A percentile compares a stretch with the other conserved stretches of the same genome.
Conservation (phyloP, 2,888 invertebrate species). For the Metopia argyrocephala region DNA sequence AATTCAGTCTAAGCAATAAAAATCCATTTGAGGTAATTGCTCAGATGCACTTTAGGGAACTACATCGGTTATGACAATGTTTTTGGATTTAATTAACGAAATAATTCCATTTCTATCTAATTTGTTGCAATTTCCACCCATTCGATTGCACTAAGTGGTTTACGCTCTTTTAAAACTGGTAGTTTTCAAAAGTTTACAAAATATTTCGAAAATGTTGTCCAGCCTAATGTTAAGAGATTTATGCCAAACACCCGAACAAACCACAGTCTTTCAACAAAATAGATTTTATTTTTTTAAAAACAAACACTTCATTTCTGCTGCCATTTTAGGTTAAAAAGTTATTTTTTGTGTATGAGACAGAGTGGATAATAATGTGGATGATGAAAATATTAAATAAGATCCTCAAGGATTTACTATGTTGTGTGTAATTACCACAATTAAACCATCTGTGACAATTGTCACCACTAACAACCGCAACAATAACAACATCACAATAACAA, state of each 20-base stretch:
- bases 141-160: too few relatives aligned
- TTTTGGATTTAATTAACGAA: too few relatives aligned
- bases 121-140: too few relatives aligned
- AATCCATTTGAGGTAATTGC: too few relatives aligned
- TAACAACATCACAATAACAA: conserved; percentile 39
- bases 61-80: too few relatives aligned
- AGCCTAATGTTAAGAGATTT: not conserved
- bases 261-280: not conserved
- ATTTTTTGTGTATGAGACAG: conserved; percentile 1
- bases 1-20: too few relatives aligned
- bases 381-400: conserved; percentile 66
- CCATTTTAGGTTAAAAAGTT: conserved; percentile 52
- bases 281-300: not conserved
- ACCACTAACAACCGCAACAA: conserved; percentile 53
- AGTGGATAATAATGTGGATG: conserved; percentile 9
- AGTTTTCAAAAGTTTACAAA: too few relatives aligned
- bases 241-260: not conserved
- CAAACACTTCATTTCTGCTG: not conserved
- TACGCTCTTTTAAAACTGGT: too few relatives aligned
- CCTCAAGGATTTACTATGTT: conserved; percentile 78
- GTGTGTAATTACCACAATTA: conserved; percentile 79
- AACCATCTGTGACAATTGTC: conserved; percentile 79
- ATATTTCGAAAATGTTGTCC: too few relatives aligned
- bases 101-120: too few relatives aligned
- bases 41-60: too few relatives aligned